phyloP scores from a whole-genome alignment of 1,140 invertebrate species.

The Pseudomyrmex sp. region DNA sequence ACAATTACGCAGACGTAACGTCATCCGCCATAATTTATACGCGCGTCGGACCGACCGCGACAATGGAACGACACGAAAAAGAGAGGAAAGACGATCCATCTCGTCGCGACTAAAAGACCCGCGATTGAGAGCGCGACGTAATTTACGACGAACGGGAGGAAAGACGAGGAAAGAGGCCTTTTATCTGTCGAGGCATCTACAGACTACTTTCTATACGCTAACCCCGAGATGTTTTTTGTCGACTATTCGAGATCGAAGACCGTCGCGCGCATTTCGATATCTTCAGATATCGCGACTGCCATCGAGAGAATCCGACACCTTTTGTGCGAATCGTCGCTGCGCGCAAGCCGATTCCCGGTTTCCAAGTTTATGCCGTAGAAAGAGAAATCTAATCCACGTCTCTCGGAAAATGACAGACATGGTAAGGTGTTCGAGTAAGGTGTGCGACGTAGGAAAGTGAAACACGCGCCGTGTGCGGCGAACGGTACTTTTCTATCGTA shows the following conservation, averaged over 20 bases:
- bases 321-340: background rate
- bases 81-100: conserved; percentile 50
- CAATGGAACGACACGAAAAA: conserved; percentile 55
- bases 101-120: conserved; percentile 8
- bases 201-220: background rate
- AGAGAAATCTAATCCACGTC: conserved; percentile 7
- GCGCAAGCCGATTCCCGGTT: background rate
- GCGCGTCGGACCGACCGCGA: conserved; percentile 60
- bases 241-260: background rate
- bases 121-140: conserved; percentile 40
- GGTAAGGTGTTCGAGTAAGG: conserved; percentile 32
- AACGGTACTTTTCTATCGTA: conserved; percentile 68
- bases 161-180: conserved; percentile 22
- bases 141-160: conserved; percentile 63
- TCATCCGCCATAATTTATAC: conserved; percentile 47
- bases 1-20: conserved; percentile 45
- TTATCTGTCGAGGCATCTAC: conserved; percentile 39
- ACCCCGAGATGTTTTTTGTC: conserved; percentile 1
- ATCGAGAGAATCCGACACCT: background rate
- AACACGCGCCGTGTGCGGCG: conserved; percentile 67
- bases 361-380: background rate
- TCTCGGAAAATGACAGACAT: conserved; percentile 18
- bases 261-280: background rate
- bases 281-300: background rate
- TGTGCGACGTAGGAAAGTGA: conserved; percentile 74